Conservation (phyloP, 1,140 invertebrate species). For the Amphibalanus amphitrite region DNA sequence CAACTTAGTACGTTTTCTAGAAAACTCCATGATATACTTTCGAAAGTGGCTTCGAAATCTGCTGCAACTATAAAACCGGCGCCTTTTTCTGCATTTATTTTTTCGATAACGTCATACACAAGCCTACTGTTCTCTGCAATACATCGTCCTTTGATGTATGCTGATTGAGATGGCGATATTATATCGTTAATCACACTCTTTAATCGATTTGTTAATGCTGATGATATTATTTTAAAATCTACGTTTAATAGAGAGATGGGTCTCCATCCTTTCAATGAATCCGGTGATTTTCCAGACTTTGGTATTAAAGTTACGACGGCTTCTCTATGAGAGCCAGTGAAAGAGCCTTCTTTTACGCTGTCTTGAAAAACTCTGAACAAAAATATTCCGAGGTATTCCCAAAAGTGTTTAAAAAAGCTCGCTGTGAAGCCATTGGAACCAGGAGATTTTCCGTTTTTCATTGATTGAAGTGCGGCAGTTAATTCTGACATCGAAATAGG, state of each 20-base stretch:
- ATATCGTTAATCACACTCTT: background rate
- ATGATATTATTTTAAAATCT: background rate
- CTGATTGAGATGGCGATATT: background rate
- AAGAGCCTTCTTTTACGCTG: background rate
- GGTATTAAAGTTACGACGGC: background rate
- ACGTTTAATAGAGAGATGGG: background rate
- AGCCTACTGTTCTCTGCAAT: background rate
- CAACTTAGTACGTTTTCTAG: background rate
- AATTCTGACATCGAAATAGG: background rate
- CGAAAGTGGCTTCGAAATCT: background rate
- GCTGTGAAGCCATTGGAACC: background rate
- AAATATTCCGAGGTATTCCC: background rate
- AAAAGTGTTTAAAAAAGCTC: background rate
- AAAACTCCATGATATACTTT: background rate
- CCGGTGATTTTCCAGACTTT: background rate
- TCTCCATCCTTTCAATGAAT: background rate
- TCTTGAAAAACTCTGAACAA: background rate
- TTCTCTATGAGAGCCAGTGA: background rate
- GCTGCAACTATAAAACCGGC: background rate
- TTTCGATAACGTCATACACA: background rate
- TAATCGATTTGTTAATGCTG: background rate
- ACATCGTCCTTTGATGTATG: background rate
- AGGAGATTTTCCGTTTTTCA: background rate
- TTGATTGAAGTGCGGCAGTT: background rate
- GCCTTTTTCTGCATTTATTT: background rate